Evolutionary conservation across 2,797 vertebrate genomes (phyloP), one percentile per base, ranked within the genome.

Genomic region (Dallia pectoralis): DNA sequence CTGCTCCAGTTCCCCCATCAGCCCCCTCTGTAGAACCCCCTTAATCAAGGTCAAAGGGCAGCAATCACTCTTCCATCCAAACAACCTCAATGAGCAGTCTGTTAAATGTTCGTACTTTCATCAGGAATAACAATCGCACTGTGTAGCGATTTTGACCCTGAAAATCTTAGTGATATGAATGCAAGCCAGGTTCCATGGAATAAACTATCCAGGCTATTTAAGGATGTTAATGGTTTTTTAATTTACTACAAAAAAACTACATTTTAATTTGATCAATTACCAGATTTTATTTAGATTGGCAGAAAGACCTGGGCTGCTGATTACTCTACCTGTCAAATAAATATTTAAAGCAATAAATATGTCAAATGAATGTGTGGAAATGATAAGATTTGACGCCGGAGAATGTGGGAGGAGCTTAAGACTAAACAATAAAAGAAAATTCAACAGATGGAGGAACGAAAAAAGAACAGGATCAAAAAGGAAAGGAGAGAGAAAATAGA

Each of bases 321-420:
- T 33, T 78, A 72, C 75, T 15, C 88, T 87, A 88, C 89, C 90
- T 89, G 88, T 81, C 85, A 82, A 86, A 90, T 92, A 88, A 90
- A 88, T 89, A 84, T 85, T 75, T 88, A 90, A 91, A 87, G 77
- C 89, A 92, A 91, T 90, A 89, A 92, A 90, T 89, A 90, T 84
- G 82, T 84, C 82, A 89, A 90, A 90, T 90, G 82, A 90, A 90
- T 87, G 86, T 86, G 86, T 89, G 87, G 89, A 88, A 89, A 88
- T 89, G 87, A 89, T 87, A 88, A 78, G 82, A 73, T 87, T 87
- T 89, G 87, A 90, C 75, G 77, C 64, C 0, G 47, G 47, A 83
- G 80, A 83, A 84, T 74, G 79, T 77, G 75, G 82, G 79, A 78
- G 81, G 82, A 79, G 77, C 69, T 80, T 15, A 71, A 44, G 62